A percentile compares a stretch with the other conserved stretches of the same genome.
phyloP scores from a whole-genome alignment of 2,113 vertebrate genomes.

The Melanotaenia duboulayi region DNA sequence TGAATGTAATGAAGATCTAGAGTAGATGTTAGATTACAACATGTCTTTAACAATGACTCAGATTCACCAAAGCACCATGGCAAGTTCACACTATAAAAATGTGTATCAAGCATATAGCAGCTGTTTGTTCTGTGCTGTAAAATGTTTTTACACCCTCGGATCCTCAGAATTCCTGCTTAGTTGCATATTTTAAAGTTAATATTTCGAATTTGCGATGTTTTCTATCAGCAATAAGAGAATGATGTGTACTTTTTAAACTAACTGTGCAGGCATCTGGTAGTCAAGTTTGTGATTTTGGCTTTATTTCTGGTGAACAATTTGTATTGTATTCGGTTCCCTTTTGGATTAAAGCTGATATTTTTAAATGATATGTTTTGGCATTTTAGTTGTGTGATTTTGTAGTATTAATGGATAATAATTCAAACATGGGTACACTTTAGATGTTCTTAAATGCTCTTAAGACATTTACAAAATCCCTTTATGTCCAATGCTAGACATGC shows the following conservation, averaged over 20 bases:
- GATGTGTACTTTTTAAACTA: conserved; percentile 1
- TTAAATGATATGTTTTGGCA: background rate
- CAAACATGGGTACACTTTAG: background rate
- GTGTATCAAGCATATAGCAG: conserved; percentile 8
- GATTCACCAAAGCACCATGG: conserved; percentile 19
- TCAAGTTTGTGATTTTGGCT: background rate
- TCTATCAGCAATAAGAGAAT: background rate
- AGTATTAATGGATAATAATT: background rate
- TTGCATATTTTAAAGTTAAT: background rate
- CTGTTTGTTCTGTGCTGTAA: conserved; percentile 24
- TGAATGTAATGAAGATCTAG: background rate
- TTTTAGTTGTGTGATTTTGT: background rate
- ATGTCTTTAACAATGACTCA: background rate
- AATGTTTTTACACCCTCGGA: conserved; percentile 21
- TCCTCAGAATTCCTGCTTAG: background rate
- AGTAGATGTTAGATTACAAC: background rate
- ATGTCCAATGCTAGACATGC: too few species aligned
- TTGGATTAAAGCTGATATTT: background rate
- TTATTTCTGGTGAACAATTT: background rate
- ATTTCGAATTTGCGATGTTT: conserved; percentile 1
- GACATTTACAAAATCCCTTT: too few species aligned
- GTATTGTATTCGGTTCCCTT: background rate
- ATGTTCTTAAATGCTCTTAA: background rate
- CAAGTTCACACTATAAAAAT: background rate
- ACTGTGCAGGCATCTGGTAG: background rate